A percentile compares a stretch with the other conserved stretches of the same genome.
Evolutionary conservation across 23 tunicate genomes (phyloP).

Genomic region (Trididemnum nubilum): DNA sequence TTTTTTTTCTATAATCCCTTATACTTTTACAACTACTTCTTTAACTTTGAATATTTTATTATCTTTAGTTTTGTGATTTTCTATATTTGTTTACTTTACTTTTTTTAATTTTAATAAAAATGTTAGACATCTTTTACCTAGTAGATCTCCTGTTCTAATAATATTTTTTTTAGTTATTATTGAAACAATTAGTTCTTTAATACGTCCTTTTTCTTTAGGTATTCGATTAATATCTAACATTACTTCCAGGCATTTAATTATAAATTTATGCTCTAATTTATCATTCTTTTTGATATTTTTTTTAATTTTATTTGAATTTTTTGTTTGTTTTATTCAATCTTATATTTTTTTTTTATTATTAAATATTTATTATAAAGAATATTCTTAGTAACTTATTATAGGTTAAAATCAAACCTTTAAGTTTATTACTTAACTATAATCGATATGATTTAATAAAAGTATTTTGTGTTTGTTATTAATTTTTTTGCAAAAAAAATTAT

Average conservation of each 20-base stretch:
- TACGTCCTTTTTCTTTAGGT: slow-evolving; percentile 3
- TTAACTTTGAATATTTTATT: background rate
- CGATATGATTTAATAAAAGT: background rate
- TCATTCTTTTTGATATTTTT: no score
- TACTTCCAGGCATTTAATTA: background rate
- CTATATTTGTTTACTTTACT: background rate
- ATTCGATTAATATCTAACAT: slow-evolving; percentile 6
- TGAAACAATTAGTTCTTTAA: background rate
- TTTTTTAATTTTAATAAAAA: background rate
- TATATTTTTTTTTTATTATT: no score
- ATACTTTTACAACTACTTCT: background rate
- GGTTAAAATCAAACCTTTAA: background rate
- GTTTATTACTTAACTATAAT: no score
- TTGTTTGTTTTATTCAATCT: background rate
- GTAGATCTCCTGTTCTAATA: no score
- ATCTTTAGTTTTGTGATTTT: background rate
- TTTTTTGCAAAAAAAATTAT: background rate
- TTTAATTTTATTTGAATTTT: background rate
- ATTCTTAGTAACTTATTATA: background rate
- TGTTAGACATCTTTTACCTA: background rate
- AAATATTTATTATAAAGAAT: background rate
- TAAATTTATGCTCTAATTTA: no score
- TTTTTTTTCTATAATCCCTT: no score
- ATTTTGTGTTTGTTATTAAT: background rate
- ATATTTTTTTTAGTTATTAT: slow-evolving; percentile 7